Evolutionary conservation across 1,140 invertebrate species (phyloP), one percentile per base, ranked within the genome.

Genomic region (Trinorchestia longiramus): DNA sequence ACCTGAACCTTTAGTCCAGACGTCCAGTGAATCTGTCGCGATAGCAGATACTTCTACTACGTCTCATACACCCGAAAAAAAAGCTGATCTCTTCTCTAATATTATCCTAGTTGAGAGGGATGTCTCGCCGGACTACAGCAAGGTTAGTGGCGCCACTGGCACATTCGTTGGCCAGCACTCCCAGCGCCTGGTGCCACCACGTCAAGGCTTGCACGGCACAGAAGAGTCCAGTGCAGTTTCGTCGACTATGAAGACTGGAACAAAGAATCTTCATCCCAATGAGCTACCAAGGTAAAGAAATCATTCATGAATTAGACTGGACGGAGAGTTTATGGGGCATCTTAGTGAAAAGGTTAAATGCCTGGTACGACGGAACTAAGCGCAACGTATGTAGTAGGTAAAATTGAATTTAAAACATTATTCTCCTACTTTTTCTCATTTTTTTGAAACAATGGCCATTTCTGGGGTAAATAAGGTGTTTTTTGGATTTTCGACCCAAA

Each of bases 81-180:
- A 28, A 17, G 3, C 88, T 4, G 88, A 90, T 90, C 3, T 90
- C 15, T 90, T 90, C 88, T 90, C 88, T 43, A 90, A 90, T 43
- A 90, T 90, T 17, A 90, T 90, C 88, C n/a, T 90, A 3, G 88
- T 90, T 41, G 88, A 90, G 28, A 90, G 41, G 43, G 88, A 90
- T 17, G 41, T 43, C 6, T 42, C 88, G 4, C 88, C 88, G 8
- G n/a, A 42, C 43, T 90, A 17, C 88, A 42, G 88, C 43, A 43
- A 36, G 43, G 28, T 42, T 36, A 90, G 41, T 43, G 15, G n/a
- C 88, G 28, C 88, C 28, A 90, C 1, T 43, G 88, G 43, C 28
- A 77, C 62, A 36, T 77, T 77, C 28, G 62, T 77, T 36, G 28
- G 62, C 28, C 62, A 28, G 62, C 47, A 53, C 19, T 77, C 62